phyloP scores from a whole-genome alignment of 2,113 vertebrate genomes.

The Lepisosteus oculatus region DNA sequence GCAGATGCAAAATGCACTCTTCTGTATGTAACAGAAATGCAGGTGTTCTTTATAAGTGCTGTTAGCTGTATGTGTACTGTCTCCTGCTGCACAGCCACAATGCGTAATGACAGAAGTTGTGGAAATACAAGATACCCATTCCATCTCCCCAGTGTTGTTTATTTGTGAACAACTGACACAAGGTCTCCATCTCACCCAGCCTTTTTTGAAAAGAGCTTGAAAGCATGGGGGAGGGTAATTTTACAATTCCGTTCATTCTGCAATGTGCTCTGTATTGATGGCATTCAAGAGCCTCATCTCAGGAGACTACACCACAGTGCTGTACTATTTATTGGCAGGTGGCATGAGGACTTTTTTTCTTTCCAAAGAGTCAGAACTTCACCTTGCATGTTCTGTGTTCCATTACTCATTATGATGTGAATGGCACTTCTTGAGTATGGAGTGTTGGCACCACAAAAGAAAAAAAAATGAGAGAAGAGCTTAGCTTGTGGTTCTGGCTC shows the following conservation, averaged over 20 bases:
- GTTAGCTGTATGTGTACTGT: not conserved
- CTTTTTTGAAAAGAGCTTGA: constrained; percentile 14
- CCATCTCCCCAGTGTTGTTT: constrained; percentile 6
- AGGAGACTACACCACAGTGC: constrained; percentile 20
- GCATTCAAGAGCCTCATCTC: constrained; percentile 10
- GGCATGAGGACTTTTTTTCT: constrained; percentile 12
- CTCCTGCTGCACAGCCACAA: not conserved
- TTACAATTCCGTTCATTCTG: constrained; percentile 17
- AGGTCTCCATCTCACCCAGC: constrained; percentile 12
- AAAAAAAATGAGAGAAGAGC: no score
- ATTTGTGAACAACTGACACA: constrained; percentile 20
- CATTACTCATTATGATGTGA: no score
- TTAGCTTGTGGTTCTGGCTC: no score
- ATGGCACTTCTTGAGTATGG: no score
- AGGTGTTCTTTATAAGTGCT: constrained; percentile 13
- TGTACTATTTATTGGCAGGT: constrained; percentile 22
- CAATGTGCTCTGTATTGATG: constrained; percentile 13
- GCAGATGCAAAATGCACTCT: not conserved
- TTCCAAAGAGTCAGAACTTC: not conserved
- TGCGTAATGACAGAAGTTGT: not conserved
- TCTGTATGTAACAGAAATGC: not conserved
- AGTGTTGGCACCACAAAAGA: no score
- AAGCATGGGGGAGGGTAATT: constrained; percentile 12
- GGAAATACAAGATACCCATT: no score
- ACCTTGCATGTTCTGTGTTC: no score